phyloP scores from a whole-genome alignment of 2,888 invertebrate genomes.

The Drosophila kuntzei region DNA sequence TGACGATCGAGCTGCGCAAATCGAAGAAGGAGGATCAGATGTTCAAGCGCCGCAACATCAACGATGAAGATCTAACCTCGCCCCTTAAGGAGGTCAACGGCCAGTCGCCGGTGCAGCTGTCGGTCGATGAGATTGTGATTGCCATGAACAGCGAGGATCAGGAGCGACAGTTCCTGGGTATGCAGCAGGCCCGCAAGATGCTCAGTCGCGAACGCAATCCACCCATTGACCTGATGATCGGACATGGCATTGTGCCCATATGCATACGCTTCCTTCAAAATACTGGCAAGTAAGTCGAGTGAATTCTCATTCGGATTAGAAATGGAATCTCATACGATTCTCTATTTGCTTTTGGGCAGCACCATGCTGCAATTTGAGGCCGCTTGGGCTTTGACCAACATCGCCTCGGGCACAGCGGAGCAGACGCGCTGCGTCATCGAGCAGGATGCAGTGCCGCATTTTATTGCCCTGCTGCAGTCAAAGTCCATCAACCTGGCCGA shows the following conservation, averaged over 20 bases:
- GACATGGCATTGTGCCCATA: constrained; percentile 92
- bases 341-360: constrained; percentile 85
- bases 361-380: constrained; percentile 95
- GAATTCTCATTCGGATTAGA: no score
- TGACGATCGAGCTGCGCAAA: constrained; percentile 96
- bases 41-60: constrained; percentile 94
- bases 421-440: constrained; percentile 95
- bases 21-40: constrained; percentile 97
- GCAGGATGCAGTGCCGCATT: constrained; percentile 93
- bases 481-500: constrained; percentile 91
- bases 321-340: background rate
- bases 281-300: constrained; percentile 89
- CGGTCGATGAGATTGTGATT: constrained; percentile 90
- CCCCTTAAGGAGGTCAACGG: constrained; percentile 86
- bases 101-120: constrained; percentile 86
- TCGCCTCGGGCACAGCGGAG: constrained; percentile 96
- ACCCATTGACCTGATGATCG: constrained; percentile 94
- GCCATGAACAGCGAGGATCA: constrained; percentile 90
- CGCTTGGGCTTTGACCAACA: constrained; percentile 98
- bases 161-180: constrained; percentile 88
- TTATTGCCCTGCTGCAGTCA: constrained; percentile 91
- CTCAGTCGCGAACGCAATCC: constrained; percentile 95
- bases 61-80: constrained; percentile 86
- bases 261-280: constrained; percentile 91
- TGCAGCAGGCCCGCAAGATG: constrained; percentile 94